Evolutionary conservation across 2,888 invertebrate genomes (phyloP).

Genomic region (Xylocampa areola): DNA sequence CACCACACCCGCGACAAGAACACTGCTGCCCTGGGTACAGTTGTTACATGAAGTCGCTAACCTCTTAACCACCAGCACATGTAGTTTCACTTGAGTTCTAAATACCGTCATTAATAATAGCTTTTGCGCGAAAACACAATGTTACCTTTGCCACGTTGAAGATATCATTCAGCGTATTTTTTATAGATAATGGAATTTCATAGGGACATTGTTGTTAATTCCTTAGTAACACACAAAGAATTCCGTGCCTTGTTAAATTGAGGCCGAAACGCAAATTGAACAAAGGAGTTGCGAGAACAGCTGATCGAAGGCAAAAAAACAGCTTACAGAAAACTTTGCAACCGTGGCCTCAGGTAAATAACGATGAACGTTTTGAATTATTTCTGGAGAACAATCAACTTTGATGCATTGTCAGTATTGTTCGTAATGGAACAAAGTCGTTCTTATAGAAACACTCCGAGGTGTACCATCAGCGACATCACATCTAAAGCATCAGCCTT

Average conservation of each 20-base stretch:
- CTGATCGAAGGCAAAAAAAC: constrained; percentile 58
- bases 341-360: constrained; percentile 58
- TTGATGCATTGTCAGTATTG: constrained; percentile 28
- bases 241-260: constrained; percentile 47
- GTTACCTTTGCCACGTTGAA: constrained; percentile 41
- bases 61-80: constrained; percentile 32
- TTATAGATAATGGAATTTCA: constrained; percentile 40
- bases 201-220: constrained; percentile 47
- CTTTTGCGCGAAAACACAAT: constrained; percentile 47
- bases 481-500: constrained; percentile 28
- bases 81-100: constrained; percentile 39
- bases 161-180: constrained; percentile 45
- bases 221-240: constrained; percentile 38
- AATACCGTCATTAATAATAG: constrained; percentile 46
- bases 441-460: constrained; percentile 5
- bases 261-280: constrained; percentile 39
- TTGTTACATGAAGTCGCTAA: constrained; percentile 41
- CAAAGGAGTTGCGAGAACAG: constrained; percentile 63
- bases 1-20: constrained; percentile 8
- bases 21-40: constrained; percentile 31
- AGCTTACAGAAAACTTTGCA: constrained; percentile 33
- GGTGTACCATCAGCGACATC: constrained; percentile 11
- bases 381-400: constrained; percentile 45
- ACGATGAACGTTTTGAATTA: constrained; percentile 40
- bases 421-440: constrained; percentile 25